phyloP scores from a whole-genome alignment of 2,797 vertebrate species.

The Phoebastria nigripes region DNA sequence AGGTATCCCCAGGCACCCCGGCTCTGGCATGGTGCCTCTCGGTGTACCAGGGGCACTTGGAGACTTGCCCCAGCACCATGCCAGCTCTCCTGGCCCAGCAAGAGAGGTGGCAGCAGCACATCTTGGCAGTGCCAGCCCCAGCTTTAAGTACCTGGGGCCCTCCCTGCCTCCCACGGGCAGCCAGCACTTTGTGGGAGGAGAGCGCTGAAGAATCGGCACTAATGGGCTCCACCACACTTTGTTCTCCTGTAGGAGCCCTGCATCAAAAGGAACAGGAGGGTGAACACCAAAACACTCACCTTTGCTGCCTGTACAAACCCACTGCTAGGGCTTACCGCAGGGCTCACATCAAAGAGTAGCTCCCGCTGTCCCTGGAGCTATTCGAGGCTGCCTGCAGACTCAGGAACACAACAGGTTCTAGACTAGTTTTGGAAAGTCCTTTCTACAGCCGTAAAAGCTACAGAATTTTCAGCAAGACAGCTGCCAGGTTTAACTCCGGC shows the following conservation, averaged over 20 bases:
- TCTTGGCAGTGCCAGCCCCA: neutral
- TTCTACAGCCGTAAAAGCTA: neutral
- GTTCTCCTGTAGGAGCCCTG: neutral
- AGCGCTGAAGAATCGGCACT: rapidly evolving
- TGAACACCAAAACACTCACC: neutral
- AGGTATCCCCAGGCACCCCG: neutral
- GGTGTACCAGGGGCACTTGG: rapidly evolving
- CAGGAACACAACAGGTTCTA: neutral
- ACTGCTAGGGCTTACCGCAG: neutral
- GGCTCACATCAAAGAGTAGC: neutral
- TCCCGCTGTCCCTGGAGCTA: neutral
- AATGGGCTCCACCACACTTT: neutral
- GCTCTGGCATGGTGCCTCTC: rapidly evolving
- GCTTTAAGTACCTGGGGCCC: neutral
- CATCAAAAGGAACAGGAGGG: neutral
- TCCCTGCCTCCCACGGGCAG: rapidly evolving
- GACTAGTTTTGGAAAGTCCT: neutral
- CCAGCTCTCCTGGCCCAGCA: neutral
- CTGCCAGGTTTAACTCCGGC: neutral
- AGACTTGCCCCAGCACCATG: neutral
- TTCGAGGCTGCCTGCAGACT: neutral
- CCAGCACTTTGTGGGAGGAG: neutral
- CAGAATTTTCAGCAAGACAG: neutral
- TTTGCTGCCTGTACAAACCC: neutral
- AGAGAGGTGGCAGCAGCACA: neutral